A percentile compares a stretch with the other conserved stretches of the same genome.
Evolutionary conservation across 1,140 invertebrate species (phyloP).

Genomic region (Drosophila virilis): DNA sequence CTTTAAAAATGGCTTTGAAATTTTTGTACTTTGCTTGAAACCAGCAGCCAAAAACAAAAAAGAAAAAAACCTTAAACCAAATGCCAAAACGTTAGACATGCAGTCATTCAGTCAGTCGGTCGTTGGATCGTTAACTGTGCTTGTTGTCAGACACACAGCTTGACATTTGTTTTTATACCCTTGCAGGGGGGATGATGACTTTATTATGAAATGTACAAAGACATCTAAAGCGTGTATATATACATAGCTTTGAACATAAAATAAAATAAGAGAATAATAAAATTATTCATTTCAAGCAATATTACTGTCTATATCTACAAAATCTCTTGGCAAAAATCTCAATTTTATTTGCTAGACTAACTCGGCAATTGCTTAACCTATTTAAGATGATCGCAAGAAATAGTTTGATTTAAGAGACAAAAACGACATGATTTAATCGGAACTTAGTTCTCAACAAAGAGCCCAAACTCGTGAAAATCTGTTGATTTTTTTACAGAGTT

Average conservation of each 20-base stretch:
- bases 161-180: neutral
- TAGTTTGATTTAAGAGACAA: no score
- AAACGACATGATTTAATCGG: no score
- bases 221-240: neutral
- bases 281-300: no score
- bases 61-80: constrained; percentile 23
- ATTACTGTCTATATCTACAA: no score
- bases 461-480: no score
- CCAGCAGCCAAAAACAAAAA: constrained; percentile 3
- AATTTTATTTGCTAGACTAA: neutral
- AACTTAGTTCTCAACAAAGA: no score
- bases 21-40: constrained; percentile 38
- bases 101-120: constrained; percentile 20
- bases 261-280: no score
- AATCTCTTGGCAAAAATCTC: no score
- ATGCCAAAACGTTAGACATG: constrained; percentile 36
- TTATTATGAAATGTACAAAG: neutral
- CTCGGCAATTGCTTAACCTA: no score
- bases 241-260: neutral
- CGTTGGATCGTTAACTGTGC: constrained; percentile 8
- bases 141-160: constrained; percentile 19
- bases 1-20: constrained; percentile 78
- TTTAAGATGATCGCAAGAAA: no score
- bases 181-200: neutral
- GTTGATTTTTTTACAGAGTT: no score